These are phyloP conservation scores for Paedocypris sp. DNA, from an alignment of 2,113 vertebrate species.

Conservation along the genomic window DNA sequence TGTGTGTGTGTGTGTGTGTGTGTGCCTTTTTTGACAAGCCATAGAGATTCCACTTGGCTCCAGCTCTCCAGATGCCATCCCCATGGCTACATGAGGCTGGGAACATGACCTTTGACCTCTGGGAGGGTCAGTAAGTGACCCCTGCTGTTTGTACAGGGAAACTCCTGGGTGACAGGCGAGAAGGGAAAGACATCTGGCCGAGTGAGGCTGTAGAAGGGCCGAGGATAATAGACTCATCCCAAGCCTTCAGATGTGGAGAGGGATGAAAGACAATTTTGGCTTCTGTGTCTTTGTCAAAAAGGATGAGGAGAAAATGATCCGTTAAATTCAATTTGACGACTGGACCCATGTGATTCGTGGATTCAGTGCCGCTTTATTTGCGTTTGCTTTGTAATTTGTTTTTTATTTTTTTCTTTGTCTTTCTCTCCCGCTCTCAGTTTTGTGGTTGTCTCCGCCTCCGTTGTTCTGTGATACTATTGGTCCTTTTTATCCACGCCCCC, in stretches of 20 bases:
- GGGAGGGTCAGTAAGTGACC: slow-evolving; percentile 46
- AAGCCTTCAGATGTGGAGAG: too few relatives aligned
- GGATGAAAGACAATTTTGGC: too few relatives aligned
- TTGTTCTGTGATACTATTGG: neutral
- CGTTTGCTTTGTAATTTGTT: too few relatives aligned
- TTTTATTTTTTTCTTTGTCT: neutral
- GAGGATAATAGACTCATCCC: neutral
- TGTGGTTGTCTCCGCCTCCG: neutral
- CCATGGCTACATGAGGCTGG: slow-evolving; percentile 52
- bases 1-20: slow-evolving; percentile 14
- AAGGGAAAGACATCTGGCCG: slow-evolving; percentile 59
- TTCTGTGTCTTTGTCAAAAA: too few relatives aligned
- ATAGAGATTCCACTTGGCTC: slow-evolving; percentile 33
- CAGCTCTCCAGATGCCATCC: slow-evolving; percentile 48
- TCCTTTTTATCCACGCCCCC: neutral
- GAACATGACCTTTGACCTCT: slow-evolving; percentile 58
- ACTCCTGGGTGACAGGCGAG: slow-evolving; percentile 31
- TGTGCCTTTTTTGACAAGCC: slow-evolving; percentile 18
- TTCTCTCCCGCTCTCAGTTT: neutral
- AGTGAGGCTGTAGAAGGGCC: slow-evolving; percentile 1
- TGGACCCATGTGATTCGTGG: too few relatives aligned
- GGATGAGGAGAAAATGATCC: too few relatives aligned
- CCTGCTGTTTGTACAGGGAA: slow-evolving; percentile 52
- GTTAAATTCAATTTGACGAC: too few relatives aligned
- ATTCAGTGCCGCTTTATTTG: too few relatives aligned